Conservation (phyloP, 2,888 invertebrate species). For the Portevinia maculata region DNA sequence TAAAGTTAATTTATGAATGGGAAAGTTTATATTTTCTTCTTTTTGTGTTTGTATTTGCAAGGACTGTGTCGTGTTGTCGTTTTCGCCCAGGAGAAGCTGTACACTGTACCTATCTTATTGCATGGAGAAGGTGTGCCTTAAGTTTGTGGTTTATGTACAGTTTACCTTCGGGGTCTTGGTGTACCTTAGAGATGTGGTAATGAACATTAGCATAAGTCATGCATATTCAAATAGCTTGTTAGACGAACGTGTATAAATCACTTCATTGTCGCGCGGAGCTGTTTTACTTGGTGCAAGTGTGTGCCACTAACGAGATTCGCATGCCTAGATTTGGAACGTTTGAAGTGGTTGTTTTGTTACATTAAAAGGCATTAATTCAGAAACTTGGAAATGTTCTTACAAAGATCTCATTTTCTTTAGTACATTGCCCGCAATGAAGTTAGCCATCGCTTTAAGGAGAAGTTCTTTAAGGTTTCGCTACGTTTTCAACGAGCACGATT, state of each 20-base stretch:
- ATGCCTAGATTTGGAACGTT: conserved; percentile 31
- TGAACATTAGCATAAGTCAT: conserved; percentile 70
- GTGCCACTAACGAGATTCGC: conserved; percentile 50
- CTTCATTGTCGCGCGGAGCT: conserved; percentile 28
- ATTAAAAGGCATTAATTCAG: conserved; percentile 32
- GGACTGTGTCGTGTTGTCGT: conserved; percentile 22
- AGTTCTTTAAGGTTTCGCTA: no score
- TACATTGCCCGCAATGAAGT: no score
- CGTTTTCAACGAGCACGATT: no score
- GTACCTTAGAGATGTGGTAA: conserved; percentile 40
- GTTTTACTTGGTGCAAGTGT: conserved; percentile 15
- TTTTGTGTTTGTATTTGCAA: conserved; percentile 48
- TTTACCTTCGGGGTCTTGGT: conserved; percentile 12
- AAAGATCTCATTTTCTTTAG: no score
- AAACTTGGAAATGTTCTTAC: conserved; percentile 4
- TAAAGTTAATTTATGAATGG: conserved; percentile 73
- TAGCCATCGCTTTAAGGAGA: no score
- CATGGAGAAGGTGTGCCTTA: conserved; percentile 51
- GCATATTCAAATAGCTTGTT: conserved; percentile 66
- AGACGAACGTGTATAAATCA: conserved; percentile 49
- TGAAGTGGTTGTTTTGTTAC: conserved; percentile 15
- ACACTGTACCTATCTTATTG: background rate
- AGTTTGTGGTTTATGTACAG: conserved; percentile 46
- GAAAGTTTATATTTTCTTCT: conserved; percentile 34
- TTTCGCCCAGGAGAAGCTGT: no score